Percentiles rank a stretch among this genome's conserved stretches.
phyloP scores from a whole-genome alignment of 2,113 vertebrate species.

The Malurus elegans region DNA sequence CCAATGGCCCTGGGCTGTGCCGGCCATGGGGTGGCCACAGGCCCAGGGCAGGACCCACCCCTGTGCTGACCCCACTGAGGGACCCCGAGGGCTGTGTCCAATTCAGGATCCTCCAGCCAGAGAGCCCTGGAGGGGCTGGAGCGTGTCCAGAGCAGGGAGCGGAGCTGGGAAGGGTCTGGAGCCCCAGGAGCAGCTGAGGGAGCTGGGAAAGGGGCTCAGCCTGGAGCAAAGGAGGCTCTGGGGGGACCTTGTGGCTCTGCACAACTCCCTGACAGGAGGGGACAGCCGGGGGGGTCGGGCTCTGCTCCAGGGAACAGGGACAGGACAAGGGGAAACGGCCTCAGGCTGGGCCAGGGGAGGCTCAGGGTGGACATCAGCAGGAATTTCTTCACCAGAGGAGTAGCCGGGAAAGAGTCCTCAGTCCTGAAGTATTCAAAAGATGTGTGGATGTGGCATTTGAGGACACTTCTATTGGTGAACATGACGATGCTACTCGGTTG shows the following conservation, averaged over 20 bases:
- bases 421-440: neutral
- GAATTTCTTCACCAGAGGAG: neutral
- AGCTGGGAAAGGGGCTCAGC: neutral
- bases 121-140: neutral
- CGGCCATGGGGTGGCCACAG: neutral
- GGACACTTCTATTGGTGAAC: too few species aligned
- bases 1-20: neutral
- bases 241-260: neutral
- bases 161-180: neutral
- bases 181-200: neutral
- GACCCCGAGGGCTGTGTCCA: neutral
- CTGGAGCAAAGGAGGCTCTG: neutral
- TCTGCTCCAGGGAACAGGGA: neutral
- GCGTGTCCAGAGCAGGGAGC: neutral
- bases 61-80: neutral
- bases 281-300: neutral
- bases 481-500: fast-evolving
- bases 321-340: neutral
- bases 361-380: fast-evolving
- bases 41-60: neutral
- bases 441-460: neutral
- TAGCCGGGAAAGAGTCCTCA: neutral
- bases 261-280: neutral
- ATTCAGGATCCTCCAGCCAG: neutral
- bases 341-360: neutral